These are phyloP conservation scores for Euura saliciscinereae DNA, from an alignment of 1,140 invertebrate species.

Conservation along the genomic window DNA sequence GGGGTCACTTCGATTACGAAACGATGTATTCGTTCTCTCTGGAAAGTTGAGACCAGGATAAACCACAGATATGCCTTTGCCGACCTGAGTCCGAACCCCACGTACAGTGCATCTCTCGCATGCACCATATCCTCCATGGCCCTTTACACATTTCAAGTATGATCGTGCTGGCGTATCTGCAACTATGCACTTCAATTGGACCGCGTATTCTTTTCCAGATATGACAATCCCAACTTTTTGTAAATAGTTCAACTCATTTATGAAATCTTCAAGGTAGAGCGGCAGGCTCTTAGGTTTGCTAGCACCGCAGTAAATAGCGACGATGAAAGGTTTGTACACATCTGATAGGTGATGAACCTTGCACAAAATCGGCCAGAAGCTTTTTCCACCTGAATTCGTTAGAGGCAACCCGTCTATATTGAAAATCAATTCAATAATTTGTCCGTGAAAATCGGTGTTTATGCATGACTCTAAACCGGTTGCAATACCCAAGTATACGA, in stretches of 20 bases:
- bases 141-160: too few species aligned
- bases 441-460: not conserved
- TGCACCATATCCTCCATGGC: too few species aligned
- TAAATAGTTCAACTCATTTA: slow-evolving; percentile 19
- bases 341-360: slow-evolving; percentile 13
- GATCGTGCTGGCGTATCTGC: slow-evolving; percentile 18
- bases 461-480: not conserved
- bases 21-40: slow-evolving; percentile 12
- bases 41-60: slow-evolving; percentile 12
- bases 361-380: slow-evolving; percentile 26
- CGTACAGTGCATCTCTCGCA: too few species aligned
- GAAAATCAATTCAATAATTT: slow-evolving; percentile 13
- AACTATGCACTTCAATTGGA: slow-evolving; percentile 14
- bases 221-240: slow-evolving; percentile 16
- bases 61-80: slow-evolving; percentile 6
- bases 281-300: slow-evolving; percentile 15
- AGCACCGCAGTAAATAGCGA: slow-evolving; percentile 18
- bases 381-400: not conserved
- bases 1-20: slow-evolving; percentile 9
- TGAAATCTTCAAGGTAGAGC: slow-evolving; percentile 17
- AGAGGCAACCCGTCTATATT: slow-evolving; percentile 10
- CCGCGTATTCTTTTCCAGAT: not conserved
- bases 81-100: slow-evolving; percentile 10
- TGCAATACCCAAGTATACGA: not conserved
- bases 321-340: slow-evolving; percentile 20